Conservation (phyloP, 2,113 vertebrate species). For the Nesoenas mayeri region DNA sequence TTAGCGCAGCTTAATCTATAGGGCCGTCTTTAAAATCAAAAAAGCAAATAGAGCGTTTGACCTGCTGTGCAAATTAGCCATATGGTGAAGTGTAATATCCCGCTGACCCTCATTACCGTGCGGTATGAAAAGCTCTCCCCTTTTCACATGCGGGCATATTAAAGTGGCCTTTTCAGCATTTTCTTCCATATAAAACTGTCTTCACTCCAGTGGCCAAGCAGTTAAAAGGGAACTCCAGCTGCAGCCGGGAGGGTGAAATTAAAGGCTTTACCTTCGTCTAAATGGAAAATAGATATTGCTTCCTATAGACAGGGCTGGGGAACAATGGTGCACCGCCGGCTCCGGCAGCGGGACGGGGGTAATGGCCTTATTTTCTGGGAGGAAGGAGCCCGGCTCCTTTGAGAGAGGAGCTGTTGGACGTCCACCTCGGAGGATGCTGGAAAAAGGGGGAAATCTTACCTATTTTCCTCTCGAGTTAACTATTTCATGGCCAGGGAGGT, state of each 20-base stretch:
- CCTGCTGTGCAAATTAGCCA: slow-evolving; percentile 75
- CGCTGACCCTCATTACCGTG: slow-evolving; percentile 70
- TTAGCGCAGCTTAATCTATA: slow-evolving; percentile 52
- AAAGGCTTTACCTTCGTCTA: slow-evolving; percentile 62
- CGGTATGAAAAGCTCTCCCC: slow-evolving; percentile 51
- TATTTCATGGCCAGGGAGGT: accelerated
- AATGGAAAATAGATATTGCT: slow-evolving; percentile 73
- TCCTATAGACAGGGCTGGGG: slow-evolving; percentile 49
- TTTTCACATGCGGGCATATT: slow-evolving; percentile 64
- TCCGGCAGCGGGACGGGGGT: not conserved
- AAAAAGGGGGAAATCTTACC: not conserved
- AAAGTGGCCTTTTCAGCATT: slow-evolving; percentile 68
- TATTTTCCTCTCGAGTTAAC: not conserved
- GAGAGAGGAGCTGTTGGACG: not conserved
- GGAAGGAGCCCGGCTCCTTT: not conserved
- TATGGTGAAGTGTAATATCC: slow-evolving; percentile 78
- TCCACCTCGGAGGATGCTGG: not conserved
- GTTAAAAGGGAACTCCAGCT: slow-evolving; percentile 77
- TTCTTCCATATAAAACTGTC: slow-evolving; percentile 72
- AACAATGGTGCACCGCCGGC: slow-evolving; percentile 30
- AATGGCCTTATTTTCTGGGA: not conserved
- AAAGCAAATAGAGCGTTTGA: slow-evolving; percentile 62
- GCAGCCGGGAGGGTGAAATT: slow-evolving; percentile 71
- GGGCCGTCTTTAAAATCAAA: slow-evolving; percentile 30
- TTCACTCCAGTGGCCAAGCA: slow-evolving; percentile 63